Evolutionary conservation across 2,113 vertebrate genomes (phyloP).

Genomic region (Cygnus atratus): DNA sequence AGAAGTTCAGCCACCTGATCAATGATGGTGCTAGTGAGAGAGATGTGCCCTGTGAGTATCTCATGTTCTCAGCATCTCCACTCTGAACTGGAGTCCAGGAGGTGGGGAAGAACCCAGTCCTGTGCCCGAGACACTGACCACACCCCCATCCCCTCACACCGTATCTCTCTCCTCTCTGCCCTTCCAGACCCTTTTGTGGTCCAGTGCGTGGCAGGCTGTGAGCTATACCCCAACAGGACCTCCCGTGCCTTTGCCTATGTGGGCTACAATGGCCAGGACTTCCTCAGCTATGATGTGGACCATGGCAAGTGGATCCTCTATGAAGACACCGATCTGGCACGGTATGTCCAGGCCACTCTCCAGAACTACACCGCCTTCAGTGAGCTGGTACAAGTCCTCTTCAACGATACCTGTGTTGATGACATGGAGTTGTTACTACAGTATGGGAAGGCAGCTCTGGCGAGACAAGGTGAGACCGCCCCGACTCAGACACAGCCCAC

Average conservation of each 20-base stretch:
- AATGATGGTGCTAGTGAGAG: neutral
- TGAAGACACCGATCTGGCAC: neutral
- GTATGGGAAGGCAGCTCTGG: neutral
- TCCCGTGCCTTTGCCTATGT: neutral
- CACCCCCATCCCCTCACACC: neutral
- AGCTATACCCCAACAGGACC: neutral
- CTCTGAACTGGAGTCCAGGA: neutral
- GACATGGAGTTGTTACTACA: neutral
- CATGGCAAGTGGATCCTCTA: neutral
- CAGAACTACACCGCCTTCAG: neutral
- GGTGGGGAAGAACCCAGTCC: neutral
- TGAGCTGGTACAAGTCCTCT: neutral
- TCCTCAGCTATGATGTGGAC: neutral
- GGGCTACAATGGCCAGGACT: conserved; percentile 30
- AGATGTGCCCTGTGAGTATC: neutral
- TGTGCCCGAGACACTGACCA: neutral
- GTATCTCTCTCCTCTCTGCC: neutral
- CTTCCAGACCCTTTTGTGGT: conserved; percentile 17
- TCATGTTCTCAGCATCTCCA: accelerated
- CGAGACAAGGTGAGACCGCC: conserved; percentile 22
- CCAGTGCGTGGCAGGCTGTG: neutral
- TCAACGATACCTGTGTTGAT: neutral
- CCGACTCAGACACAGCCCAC: neutral
- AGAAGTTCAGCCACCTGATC: neutral
- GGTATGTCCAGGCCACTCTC: neutral